phyloP scores from a whole-genome alignment of 1,140 invertebrate genomes.

The Drosophila littoralis region DNA sequence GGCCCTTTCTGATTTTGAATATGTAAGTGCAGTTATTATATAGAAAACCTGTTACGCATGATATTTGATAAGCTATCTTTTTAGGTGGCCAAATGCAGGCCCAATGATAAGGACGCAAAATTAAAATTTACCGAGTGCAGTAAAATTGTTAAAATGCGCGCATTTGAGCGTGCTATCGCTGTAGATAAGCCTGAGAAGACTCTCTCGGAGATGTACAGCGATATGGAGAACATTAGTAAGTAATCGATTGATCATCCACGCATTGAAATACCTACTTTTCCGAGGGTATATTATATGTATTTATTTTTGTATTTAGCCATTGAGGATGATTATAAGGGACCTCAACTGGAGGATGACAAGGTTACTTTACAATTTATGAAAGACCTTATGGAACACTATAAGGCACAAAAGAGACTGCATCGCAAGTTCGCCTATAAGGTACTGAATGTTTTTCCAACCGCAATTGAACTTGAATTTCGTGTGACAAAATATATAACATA shows the following conservation, averaged over 20 bases:
- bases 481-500: background rate
- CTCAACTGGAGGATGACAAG: conserved; percentile 94
- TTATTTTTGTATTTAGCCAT: conserved; percentile 88
- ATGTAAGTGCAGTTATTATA: conserved; percentile 87
- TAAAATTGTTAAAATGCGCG: conserved; percentile 97
- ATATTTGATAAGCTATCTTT: conserved; percentile 25
- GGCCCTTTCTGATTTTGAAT: conserved; percentile 98
- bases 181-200: conserved; percentile 95
- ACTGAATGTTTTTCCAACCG: conserved; percentile 30
- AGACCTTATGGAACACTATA: conserved; percentile 95
- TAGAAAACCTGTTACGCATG: conserved; percentile 3
- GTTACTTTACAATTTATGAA: conserved; percentile 94
- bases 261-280: too few relatives aligned
- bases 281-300: too few relatives aligned
- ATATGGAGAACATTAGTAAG: conserved; percentile 96
- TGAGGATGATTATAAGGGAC: conserved; percentile 97
- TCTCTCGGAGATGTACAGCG: conserved; percentile 92
- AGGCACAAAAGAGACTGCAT: conserved; percentile 96
- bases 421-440: conserved; percentile 99
- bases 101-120: conserved; percentile 97
- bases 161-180: conserved; percentile 98
- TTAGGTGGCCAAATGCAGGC: conserved; percentile 91
- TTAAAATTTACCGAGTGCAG: conserved; percentile 97
- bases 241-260: conserved; percentile 43
- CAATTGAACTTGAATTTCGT: background rate